A percentile compares a stretch with the other conserved stretches of the same genome.
These are phyloP conservation scores for Corythaixoides concolor DNA, from an alignment of 2,113 vertebrate genomes.

Conservation along the genomic window DNA sequence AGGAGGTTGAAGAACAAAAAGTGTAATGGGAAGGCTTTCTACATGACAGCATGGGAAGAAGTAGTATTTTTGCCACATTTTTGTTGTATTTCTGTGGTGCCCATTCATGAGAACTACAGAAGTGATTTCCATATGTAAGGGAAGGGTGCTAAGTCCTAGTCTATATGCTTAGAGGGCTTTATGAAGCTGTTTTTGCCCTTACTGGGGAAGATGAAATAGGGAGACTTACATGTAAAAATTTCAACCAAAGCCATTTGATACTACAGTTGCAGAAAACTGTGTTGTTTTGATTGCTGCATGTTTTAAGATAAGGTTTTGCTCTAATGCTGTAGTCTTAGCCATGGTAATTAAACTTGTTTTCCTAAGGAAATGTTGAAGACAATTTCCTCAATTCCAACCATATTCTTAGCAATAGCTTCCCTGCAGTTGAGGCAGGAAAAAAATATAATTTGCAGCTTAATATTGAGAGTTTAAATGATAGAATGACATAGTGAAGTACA, in stretches of 20 bases:
- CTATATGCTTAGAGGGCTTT: not conserved
- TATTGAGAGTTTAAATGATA: not conserved
- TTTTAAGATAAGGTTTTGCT: not conserved
- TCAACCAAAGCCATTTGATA: not conserved
- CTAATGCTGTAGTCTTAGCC: not conserved
- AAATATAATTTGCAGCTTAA: not conserved
- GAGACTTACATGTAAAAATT: not conserved
- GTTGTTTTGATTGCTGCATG: not conserved
- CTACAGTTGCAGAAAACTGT: not conserved
- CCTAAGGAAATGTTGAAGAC: not conserved
- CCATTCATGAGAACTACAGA: not conserved
- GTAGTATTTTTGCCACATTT: not conserved
- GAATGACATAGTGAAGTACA: not conserved
- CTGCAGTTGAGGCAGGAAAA: not conserved
- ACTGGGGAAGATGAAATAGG: not conserved
- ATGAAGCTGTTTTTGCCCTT: not conserved
- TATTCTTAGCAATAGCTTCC: not conserved
- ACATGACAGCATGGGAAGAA: not conserved
- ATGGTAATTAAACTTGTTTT: not conserved
- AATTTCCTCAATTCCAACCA: not conserved
- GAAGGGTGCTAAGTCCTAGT: not conserved
- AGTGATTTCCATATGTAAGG: not conserved
- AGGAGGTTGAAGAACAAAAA: not conserved
- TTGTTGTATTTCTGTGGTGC: not conserved
- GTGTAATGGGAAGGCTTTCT: not conserved